A percentile compares a stretch with the other conserved stretches of the same genome.
These are phyloP conservation scores for Orgyia antiqua DNA, from an alignment of 2,888 invertebrate genomes.

Conservation along the genomic window DNA sequence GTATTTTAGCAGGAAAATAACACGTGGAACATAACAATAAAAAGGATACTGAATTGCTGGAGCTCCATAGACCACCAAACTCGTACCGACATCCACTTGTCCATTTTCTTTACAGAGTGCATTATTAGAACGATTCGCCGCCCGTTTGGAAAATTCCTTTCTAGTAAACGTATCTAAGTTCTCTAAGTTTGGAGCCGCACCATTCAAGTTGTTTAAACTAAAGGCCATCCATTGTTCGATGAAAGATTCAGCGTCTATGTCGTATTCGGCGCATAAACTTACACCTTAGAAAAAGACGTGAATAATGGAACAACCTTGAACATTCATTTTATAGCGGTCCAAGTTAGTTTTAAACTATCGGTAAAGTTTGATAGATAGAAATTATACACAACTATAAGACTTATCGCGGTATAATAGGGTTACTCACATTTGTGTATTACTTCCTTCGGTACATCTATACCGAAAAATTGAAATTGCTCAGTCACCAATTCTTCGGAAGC, in stretches of 20 bases:
- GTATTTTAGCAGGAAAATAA: constrained; percentile 26
- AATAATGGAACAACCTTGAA: constrained; percentile 69
- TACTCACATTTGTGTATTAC: constrained; percentile 79
- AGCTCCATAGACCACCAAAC: constrained; percentile 57
- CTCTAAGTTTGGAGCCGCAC: constrained; percentile 79
- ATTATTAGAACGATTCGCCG: constrained; percentile 48
- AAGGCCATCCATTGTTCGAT: constrained; percentile 89
- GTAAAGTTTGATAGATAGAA: constrained; percentile 11
- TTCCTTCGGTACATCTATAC: constrained; percentile 73
- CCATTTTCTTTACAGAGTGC: constrained; percentile 51
- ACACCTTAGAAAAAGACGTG: constrained; percentile 70
- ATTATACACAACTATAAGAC: constrained; percentile 11
- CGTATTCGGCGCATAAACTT: constrained; percentile 81
- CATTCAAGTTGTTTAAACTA: constrained; percentile 80
- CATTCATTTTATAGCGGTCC: constrained; percentile 45
- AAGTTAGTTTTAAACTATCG: constrained; percentile 16
- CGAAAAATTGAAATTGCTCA: constrained; percentile 81
- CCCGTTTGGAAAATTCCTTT: constrained; percentile 79
- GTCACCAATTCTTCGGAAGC: constrained; percentile 76
- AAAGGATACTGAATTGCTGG: constrained; percentile 68
- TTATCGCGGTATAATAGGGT: constrained; percentile 8
- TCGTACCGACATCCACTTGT: constrained; percentile 53
- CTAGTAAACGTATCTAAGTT: constrained; percentile 80
- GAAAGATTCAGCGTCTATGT: constrained; percentile 82
- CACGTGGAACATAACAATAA: constrained; percentile 47